Evolutionary conservation across 1,140 invertebrate species (phyloP), one percentile per base, ranked within the genome.

Genomic region (Drosophila obscura): DNA sequence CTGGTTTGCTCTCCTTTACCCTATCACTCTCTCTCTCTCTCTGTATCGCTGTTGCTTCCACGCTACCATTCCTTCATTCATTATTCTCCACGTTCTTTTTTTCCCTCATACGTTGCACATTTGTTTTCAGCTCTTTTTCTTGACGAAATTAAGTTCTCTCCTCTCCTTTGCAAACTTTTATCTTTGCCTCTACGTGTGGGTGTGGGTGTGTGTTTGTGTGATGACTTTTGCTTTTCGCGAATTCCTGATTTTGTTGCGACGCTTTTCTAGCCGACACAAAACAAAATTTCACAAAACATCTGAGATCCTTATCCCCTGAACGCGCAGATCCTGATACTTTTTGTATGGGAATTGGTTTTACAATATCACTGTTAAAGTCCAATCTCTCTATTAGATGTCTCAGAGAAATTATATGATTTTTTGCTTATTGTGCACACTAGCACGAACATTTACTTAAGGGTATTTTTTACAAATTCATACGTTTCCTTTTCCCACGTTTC

Each of bases 51-150:
- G 60, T 43, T 39, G 26, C 55, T 57, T 65, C 48, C 46, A 49
- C n/a, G n/a, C 62, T 69, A 49, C 55, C 67, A 60, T 87, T 87
- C 75, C 72, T 87, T 79, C 82, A 85, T 85, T 87, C 81, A 85
- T 87, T 52, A 67, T 87, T 87, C 59, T 67, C 55, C 64, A 39
- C 62, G 58, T 63, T 72, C 39, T 62, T 67, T 31, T 19, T 5
- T 51, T 76, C 46, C 58, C 56, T 77, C 35, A 63, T 56, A 39
- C 35, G 35, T 39, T 39, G 35, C 35, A 39, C 35, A 13, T 13
- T 39, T 13, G 11, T 39, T 13, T 7, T 39, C 35, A 13, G 46
- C 46, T 53, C 19, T 26, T 52, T 13, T 52, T 59, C 44, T 59
- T 59, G 50, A 52, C 57, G 57, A 59, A 59, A 31, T n/a, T 48